Evolutionary conservation across 2,797 vertebrate genomes (phyloP).

Genomic region (Acridotheres tristis): DNA sequence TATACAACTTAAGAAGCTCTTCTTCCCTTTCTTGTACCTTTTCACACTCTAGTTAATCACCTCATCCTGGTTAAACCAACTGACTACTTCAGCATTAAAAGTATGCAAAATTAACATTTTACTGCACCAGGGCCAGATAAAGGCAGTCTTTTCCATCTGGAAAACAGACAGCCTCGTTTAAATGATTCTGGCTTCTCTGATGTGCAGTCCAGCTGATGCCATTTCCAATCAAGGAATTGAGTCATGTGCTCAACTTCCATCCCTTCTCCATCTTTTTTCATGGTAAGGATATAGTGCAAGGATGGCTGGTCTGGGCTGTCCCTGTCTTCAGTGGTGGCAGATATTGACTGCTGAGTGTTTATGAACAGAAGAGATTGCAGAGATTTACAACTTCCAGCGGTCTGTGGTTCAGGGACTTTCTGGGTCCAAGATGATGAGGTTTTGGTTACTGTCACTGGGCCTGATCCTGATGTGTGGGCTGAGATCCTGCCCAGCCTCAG

Average conservation of each 20-base stretch:
- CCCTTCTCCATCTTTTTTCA: neutral
- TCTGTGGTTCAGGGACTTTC: neutral
- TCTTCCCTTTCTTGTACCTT: constrained; percentile 61
- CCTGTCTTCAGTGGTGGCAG: neutral
- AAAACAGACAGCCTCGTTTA: neutral
- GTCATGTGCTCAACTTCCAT: neutral
- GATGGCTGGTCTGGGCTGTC: neutral
- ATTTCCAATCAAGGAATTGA: neutral
- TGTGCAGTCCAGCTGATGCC: neutral
- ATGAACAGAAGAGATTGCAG: neutral
- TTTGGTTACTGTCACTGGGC: neutral
- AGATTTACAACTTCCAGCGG: neutral
- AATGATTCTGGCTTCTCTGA: neutral
- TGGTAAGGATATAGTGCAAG: neutral
- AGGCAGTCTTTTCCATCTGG: neutral
- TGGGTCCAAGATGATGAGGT: neutral
- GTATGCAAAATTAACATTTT: constrained; percentile 8
- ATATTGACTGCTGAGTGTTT: neutral
- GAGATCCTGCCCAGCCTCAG: neutral
- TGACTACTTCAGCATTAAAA: neutral
- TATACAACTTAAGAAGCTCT: constrained; percentile 54
- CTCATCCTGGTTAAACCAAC: neutral
- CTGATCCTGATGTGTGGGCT: neutral
- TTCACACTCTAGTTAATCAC: constrained; percentile 32
- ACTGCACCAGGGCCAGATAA: neutral